Evolutionary conservation across 2,113 vertebrate genomes (phyloP).

Genomic region (Nicator chloris): DNA sequence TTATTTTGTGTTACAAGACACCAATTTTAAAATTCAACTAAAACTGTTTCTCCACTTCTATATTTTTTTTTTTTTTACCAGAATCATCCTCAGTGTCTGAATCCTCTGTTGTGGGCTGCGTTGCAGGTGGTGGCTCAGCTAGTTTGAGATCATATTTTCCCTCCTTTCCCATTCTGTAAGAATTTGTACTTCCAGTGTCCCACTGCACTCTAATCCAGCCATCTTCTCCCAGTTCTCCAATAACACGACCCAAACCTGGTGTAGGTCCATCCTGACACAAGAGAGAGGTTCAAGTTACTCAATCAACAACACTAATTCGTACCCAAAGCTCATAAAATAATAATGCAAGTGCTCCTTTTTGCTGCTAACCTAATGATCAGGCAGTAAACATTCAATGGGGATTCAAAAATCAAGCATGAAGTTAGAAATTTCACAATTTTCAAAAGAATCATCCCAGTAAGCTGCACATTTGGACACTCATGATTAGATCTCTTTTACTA

Average conservation of each 20-base stretch:
- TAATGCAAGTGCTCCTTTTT: neutral
- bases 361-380: neutral
- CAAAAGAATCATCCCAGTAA: neutral
- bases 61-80: conserved; percentile 68
- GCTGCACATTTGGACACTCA: neutral
- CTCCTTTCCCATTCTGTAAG: conserved; percentile 98
- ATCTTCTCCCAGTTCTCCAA: conserved; percentile 95
- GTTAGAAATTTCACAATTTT: neutral
- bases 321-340: neutral
- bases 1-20: neutral
- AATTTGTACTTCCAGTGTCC: conserved; percentile 98
- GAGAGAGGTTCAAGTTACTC: neutral
- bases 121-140: conserved; percentile 84
- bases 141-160: conserved; percentile 97
- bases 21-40: neutral
- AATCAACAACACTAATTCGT: rapidly evolving
- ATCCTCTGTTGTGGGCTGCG: conserved; percentile 86
- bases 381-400: neutral
- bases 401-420: neutral
- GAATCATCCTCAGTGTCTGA: conserved; percentile 96
- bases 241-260: conserved; percentile 94
- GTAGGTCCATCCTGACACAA: conserved; percentile 89
- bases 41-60: neutral
- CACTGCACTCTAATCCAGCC: conserved; percentile 98
- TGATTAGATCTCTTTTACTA: neutral